These are phyloP conservation scores for Coregonus clupeaformis DNA, from an alignment of 2,113 vertebrate species.

Conservation along the genomic window DNA sequence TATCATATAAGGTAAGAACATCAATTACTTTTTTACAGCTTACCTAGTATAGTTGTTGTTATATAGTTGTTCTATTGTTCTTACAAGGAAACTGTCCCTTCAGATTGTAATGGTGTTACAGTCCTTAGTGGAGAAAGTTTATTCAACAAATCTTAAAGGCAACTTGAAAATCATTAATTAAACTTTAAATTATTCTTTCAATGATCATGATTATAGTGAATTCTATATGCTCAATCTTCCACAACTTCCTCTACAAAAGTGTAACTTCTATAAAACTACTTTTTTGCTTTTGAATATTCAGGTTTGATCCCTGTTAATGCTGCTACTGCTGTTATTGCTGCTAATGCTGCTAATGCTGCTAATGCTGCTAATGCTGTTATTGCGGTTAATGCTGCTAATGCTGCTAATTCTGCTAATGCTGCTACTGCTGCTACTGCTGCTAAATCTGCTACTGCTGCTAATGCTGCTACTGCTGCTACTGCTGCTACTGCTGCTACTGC, in stretches of 20 bases:
- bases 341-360: background rate
- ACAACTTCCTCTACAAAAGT: too few species aligned
- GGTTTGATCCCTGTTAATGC: background rate
- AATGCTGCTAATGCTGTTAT: background rate
- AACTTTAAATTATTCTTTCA: too few species aligned
- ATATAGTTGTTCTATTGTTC: background rate
- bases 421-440: too few species aligned
- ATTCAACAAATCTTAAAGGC: background rate
- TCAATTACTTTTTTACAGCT: background rate
- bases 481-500: too few species aligned
- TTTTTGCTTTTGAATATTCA: too few species aligned
- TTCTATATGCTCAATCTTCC: too few species aligned
- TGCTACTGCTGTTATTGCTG: background rate
- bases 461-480: too few species aligned
- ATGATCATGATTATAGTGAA: too few species aligned
- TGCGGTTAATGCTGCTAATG: background rate
- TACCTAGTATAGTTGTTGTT: background rate
- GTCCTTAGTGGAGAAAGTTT: background rate
- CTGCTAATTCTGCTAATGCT: background rate
- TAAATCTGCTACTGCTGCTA: background rate
- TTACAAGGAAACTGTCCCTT: too few species aligned
- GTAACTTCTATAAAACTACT: too few species aligned
- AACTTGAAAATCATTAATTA: too few species aligned
- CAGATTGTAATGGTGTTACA: too few species aligned
- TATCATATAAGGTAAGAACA: conserved; percentile 24